Percentiles rank a stretch among this genome's conserved stretches.
phyloP scores from a whole-genome alignment of 2,113 vertebrate genomes.

The Scalopus aquaticus region DNA sequence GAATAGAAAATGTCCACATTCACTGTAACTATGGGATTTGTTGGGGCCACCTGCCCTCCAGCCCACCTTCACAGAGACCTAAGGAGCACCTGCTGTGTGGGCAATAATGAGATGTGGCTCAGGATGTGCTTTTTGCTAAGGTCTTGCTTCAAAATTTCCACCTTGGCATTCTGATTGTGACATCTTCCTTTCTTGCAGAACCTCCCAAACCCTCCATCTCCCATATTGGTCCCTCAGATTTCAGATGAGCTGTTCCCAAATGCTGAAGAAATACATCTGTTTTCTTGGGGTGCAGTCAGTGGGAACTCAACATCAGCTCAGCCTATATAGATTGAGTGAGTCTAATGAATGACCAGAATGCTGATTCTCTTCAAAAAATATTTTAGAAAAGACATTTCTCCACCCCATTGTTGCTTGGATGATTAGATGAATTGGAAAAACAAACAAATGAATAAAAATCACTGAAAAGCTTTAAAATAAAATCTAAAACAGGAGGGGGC shows the following conservation, averaged over 20 bases:
- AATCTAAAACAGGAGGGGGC: slow-evolving; percentile 31
- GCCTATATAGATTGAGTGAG: not conserved
- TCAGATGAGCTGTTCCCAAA: not conserved
- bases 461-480: slow-evolving; percentile 70
- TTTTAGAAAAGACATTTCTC: slow-evolving; percentile 26
- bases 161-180: not conserved
- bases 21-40: fast-evolving
- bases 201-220: not conserved
- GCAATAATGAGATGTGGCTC: fast-evolving
- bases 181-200: not conserved
- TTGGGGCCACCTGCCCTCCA: not conserved
- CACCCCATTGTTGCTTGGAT: slow-evolving; percentile 19
- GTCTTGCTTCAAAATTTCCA: not conserved
- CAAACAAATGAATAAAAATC: slow-evolving; percentile 65
- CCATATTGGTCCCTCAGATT: not conserved
- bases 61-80: not conserved
- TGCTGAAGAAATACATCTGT: not conserved
- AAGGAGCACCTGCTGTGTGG: too few species aligned
- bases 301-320: not conserved
- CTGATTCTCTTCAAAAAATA: not conserved
- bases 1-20: not conserved
- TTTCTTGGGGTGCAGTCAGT: not conserved
- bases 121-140: not conserved
- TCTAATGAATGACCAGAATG: not conserved
- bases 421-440: slow-evolving; percentile 52